These are phyloP conservation scores for Drosophila melanocephala DNA, from an alignment of 2,888 invertebrate genomes.

Conservation along the genomic window DNA sequence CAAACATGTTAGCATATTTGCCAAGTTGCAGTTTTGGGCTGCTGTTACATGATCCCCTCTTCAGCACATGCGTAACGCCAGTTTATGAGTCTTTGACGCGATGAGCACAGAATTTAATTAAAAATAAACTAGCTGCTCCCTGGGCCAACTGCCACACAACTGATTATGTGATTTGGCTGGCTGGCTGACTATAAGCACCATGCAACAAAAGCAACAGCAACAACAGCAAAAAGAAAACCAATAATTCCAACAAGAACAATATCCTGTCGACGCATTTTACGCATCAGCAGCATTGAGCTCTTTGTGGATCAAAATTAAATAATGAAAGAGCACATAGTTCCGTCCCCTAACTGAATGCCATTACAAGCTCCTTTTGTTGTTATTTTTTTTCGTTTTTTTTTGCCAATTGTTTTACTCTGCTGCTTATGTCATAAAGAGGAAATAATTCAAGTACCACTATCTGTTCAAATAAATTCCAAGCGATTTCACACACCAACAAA, in stretches of 20 bases:
- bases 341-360: slow-evolving; percentile 48
- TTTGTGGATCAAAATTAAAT: slow-evolving; percentile 63
- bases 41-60: slow-evolving; percentile 16
- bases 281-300: slow-evolving; percentile 37
- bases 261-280: slow-evolving; percentile 27
- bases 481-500: slow-evolving; percentile 18
- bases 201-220: slow-evolving; percentile 15
- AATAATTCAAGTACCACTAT: slow-evolving; percentile 15
- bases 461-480: slow-evolving; percentile 17
- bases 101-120: slow-evolving; percentile 65
- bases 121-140: slow-evolving; percentile 64
- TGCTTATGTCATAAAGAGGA: slow-evolving; percentile 39
- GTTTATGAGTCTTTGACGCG: slow-evolving; percentile 60
- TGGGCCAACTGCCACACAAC: slow-evolving; percentile 19
- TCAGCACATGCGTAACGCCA: slow-evolving; percentile 57
- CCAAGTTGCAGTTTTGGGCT: slow-evolving; percentile 55
- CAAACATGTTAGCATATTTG: slow-evolving; percentile 76
- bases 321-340: slow-evolving; percentile 46
- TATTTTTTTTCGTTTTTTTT: slow-evolving; percentile 8
- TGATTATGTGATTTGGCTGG: slow-evolving; percentile 58
- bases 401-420: slow-evolving; percentile 21
- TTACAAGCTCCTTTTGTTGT: neutral
- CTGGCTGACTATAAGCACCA: slow-evolving; percentile 14
- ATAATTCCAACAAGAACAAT: slow-evolving; percentile 10
- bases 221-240: slow-evolving; percentile 15